Base-by-base conservation (phyloP, 2,113 vertebrate genomes). In the Columbina picui region DNA sequence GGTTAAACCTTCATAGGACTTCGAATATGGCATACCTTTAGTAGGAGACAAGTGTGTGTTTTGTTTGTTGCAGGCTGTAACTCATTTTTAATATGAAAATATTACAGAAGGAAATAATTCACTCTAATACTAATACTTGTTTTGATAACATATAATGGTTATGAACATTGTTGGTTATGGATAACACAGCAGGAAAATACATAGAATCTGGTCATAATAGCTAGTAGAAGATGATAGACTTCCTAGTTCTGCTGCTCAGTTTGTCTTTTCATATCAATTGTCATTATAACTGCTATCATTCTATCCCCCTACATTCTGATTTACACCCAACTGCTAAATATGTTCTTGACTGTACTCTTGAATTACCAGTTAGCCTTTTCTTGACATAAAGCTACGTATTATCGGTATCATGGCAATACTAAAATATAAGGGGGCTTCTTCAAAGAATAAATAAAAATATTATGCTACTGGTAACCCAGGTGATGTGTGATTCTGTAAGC, bases 61-160 rank as follows among this genome's bases (percentile, higher is more conserved):
- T 69, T 65, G 5, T 63, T 43, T 82, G 27, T 74, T 95, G 59
- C 9, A 32, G n/a, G 22, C 52, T 76, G 7, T 70, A 91, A 47
- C 49, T 96, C n/a, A 93, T 76, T 94, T 87, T 96, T 83, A 81
- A 93, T 79, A 67, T 53, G 5, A 84, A 90, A 76, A 52, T 73
- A 73, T 85, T 81, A 38, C 34, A 59, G 81, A 60, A 78, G 8
- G 60, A 71, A 93, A 71, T 68, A 1, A 8, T 82, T 90, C 21
- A 47, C 41, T 84, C 38, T 73, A 65, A 76, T 45, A 76, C 5
- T 45, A 63, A 38, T 14, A 23, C 21, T 87, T 47, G 6, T 27
- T 90, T 76, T 76, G 17, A 65, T 88, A 77, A 12, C 10, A 25
- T 10, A 14, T 38, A 52, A 77, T 43, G 14, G 14, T 92, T 87